Conservation (phyloP, 2,888 invertebrate genomes). For the Tanypteryx hageni region DNA sequence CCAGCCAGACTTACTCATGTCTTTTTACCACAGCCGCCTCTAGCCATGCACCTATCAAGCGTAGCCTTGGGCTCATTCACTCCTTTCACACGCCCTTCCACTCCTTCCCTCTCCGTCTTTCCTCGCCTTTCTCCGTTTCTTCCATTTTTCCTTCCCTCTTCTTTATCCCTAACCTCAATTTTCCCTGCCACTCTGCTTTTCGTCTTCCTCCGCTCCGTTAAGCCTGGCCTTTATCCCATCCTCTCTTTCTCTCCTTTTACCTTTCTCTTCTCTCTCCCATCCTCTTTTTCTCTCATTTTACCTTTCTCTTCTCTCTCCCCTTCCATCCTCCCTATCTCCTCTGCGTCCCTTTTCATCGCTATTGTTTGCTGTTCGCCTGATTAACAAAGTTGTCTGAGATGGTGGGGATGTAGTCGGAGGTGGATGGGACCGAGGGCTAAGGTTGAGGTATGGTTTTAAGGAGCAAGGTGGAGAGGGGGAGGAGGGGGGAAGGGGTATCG, state of each 20-base stretch:
- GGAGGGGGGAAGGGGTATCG: neutral
- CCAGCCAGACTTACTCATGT: neutral
- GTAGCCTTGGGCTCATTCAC: neutral
- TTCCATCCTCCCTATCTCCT: neutral
- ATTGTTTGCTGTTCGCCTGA: slow-evolving; percentile 63
- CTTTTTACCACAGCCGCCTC: slow-evolving; percentile 25
- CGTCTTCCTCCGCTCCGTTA: neutral
- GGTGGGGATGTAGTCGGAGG: slow-evolving; percentile 29
- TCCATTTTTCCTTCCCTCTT: neutral
- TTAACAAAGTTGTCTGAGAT: slow-evolving; percentile 63
- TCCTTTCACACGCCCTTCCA: neutral
- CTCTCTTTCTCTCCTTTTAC: neutral
- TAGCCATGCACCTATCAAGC: neutral
- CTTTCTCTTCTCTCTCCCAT: neutral
- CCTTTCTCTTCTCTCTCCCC: neutral
- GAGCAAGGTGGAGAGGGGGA: neutral
- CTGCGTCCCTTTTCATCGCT: slow-evolving; percentile 27
- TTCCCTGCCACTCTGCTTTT: neutral
- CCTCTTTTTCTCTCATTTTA: neutral
- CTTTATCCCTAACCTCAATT: neutral
- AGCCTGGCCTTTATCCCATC: neutral
- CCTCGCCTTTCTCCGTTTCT: neutral
- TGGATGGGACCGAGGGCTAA: slow-evolving; percentile 16
- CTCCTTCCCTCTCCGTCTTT: neutral
- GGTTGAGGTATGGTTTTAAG: slow-evolving; percentile 60